These are phyloP conservation scores for Oenanthe melanoleuca DNA, from an alignment of 2,113 vertebrate genomes.

Conservation along the genomic window DNA sequence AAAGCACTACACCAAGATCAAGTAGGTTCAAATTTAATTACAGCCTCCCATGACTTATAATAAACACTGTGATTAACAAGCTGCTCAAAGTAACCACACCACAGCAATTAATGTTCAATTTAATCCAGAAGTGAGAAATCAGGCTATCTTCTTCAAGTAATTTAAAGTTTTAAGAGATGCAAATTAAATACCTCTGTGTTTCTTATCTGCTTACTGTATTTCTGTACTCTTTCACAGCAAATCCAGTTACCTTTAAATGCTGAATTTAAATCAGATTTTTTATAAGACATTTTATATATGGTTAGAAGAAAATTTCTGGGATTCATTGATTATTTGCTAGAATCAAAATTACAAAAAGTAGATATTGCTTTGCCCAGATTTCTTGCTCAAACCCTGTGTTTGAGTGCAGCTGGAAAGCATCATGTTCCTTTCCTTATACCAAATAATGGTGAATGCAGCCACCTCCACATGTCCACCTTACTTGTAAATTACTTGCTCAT, in stretches of 20 bases:
- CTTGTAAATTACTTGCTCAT: not conserved
- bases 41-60: not conserved
- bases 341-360: not conserved
- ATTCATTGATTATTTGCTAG: not conserved
- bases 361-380: not conserved
- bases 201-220: not conserved
- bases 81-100: not conserved
- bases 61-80: not conserved
- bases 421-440: not conserved
- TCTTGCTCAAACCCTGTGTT: not conserved
- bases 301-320: not conserved
- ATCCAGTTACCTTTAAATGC: not conserved
- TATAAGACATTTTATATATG: not conserved
- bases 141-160: not conserved
- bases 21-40: not conserved
- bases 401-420: not conserved
- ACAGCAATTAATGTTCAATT: not conserved
- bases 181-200: not conserved
- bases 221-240: not conserved
- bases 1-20: not conserved
- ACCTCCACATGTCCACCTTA: not conserved
- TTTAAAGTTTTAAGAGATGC: not conserved
- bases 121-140: not conserved
- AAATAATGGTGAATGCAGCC: not conserved
- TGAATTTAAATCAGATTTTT: not conserved